Conservation (phyloP, 1,140 invertebrate species). For the Paralvinella palmiformis region DNA sequence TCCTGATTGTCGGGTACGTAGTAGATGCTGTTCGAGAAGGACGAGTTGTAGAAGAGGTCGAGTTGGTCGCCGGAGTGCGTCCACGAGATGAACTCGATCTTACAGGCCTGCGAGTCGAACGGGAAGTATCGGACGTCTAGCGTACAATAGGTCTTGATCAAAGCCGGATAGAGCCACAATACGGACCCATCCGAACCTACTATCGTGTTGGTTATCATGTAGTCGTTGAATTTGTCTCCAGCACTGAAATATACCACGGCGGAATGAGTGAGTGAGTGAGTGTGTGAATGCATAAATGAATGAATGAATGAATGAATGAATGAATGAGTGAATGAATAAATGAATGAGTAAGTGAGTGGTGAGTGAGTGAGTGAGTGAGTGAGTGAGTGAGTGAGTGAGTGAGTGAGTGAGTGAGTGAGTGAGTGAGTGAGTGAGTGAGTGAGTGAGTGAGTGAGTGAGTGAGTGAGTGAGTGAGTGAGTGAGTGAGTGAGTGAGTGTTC, state of each 20-base stretch:
- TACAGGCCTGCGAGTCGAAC: slow-evolving; percentile 24
- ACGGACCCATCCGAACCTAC: slow-evolving; percentile 86
- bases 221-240: slow-evolving; percentile 96
- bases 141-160: slow-evolving; percentile 27
- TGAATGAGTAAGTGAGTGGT: no score
- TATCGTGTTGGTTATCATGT: slow-evolving; percentile 91
- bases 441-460: no score
- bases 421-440: no score
- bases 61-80: slow-evolving; percentile 21
- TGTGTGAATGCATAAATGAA: no score
- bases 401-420: no score
- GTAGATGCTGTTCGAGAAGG: slow-evolving; percentile 16
- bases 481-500: no score
- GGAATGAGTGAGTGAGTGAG: no score
- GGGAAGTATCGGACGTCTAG: slow-evolving; percentile 26
- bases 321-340: no score
- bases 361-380: no score
- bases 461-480: no score
- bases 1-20: slow-evolving; percentile 20
- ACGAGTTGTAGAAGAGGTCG: slow-evolving; percentile 17
- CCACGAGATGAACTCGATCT: slow-evolving; percentile 25
- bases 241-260: slow-evolving; percentile 67
- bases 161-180: slow-evolving; percentile 57
- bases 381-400: no score
- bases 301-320: no score